phyloP scores from a whole-genome alignment of 2,113 vertebrate species.

The Urocolius indicus region DNA sequence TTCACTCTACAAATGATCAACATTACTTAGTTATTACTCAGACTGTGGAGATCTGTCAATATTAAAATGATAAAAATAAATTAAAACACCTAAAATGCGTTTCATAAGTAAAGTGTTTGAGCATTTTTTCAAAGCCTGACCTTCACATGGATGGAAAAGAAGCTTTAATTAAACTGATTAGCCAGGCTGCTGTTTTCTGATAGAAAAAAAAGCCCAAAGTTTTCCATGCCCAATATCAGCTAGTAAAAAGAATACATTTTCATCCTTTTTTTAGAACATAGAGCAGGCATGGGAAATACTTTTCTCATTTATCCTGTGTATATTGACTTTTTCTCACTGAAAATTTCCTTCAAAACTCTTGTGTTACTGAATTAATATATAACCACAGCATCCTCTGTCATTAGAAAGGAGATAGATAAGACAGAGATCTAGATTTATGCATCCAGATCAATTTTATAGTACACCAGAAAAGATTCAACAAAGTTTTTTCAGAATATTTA shows the following conservation, averaged over 20 bases:
- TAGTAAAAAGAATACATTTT: not conserved
- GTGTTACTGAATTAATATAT: not conserved
- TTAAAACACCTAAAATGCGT: not conserved
- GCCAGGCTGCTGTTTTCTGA: not conserved
- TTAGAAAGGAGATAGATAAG: not conserved
- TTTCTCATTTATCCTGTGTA: not conserved
- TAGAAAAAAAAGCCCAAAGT: rapidly evolving
- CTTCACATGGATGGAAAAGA: not conserved
- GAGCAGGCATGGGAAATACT: not conserved
- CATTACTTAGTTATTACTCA: not conserved
- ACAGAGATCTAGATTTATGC: not conserved
- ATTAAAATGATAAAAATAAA: not conserved
- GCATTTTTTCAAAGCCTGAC: not conserved
- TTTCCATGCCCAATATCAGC: not conserved
- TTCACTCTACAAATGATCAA: not conserved
- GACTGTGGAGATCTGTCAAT: not conserved
- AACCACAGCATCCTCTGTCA: not conserved
- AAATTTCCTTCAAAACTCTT: not conserved
- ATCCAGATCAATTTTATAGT: not conserved
- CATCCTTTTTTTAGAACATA: not conserved
- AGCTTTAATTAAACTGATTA: not conserved
- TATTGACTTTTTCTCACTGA: not conserved
- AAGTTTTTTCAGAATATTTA: not conserved
- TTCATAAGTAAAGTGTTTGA: not conserved
- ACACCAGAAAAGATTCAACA: not conserved